These are phyloP conservation scores for Congeria kusceri DNA, from an alignment of 2,888 invertebrate genomes.

Conservation along the genomic window DNA sequence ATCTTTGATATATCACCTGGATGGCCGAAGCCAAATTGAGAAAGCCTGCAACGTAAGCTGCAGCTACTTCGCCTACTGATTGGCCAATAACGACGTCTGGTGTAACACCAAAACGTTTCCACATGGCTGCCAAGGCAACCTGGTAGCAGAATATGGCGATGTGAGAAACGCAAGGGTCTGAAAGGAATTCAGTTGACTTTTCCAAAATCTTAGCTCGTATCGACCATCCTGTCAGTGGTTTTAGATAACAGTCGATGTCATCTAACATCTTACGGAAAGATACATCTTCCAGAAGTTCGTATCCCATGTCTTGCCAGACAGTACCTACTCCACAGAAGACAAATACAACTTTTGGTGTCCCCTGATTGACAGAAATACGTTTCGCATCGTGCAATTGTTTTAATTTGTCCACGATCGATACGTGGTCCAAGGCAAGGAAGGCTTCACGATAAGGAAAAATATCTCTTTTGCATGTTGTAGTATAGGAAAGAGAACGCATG, in stretches of 20 bases:
- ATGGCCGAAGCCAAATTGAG: slow-evolving; percentile 67
- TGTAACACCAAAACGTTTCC: slow-evolving; percentile 62
- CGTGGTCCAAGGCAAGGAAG: not conserved
- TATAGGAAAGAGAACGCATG: slow-evolving; percentile 48
- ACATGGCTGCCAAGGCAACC: slow-evolving; percentile 61
- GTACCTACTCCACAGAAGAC: slow-evolving; percentile 73
- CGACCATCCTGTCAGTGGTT: slow-evolving; percentile 35
- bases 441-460: slow-evolving; percentile 53
- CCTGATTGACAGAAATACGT: not conserved
- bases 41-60: slow-evolving; percentile 64
- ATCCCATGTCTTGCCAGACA: slow-evolving; percentile 68
- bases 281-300: slow-evolving; percentile 37
- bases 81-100: slow-evolving; percentile 70
- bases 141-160: slow-evolving; percentile 73
- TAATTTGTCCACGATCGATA: not conserved
- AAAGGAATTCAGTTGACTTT: slow-evolving; percentile 18
- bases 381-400: not conserved
- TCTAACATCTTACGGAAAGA: slow-evolving; percentile 52
- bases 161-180: slow-evolving; percentile 67
- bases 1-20: slow-evolving; percentile 68
- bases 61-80: slow-evolving; percentile 76
- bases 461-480: slow-evolving; percentile 64
- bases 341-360: slow-evolving; percentile 46
- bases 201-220: slow-evolving; percentile 36
- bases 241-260: slow-evolving; percentile 47